A percentile compares a stretch with the other conserved stretches of the same genome.
phyloP scores from a whole-genome alignment of 2,113 vertebrate species.

The crab-eating macaque (Macaca fascicularis) region DNA sequence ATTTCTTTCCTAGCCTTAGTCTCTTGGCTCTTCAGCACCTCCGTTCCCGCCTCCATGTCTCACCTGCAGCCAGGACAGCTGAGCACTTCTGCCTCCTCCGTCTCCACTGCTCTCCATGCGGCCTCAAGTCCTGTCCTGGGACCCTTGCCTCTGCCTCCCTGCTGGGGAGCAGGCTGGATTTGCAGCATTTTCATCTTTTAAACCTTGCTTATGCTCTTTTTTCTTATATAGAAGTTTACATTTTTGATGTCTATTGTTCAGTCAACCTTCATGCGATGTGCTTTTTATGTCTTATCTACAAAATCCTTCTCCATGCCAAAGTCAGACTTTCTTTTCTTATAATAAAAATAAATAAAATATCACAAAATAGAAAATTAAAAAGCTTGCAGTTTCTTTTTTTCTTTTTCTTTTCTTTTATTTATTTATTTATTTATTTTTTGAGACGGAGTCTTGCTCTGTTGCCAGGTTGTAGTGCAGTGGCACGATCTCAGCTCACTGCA shows the following conservation, averaged over 20 bases:
- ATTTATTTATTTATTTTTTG: too few relatives aligned
- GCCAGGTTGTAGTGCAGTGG: too few relatives aligned
- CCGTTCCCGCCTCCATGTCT: rapidly evolving
- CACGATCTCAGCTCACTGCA: too few relatives aligned
- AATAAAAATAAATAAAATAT: background rate
- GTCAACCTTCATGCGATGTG: background rate
- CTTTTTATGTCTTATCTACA: background rate
- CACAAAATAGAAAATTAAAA: background rate
- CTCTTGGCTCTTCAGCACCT: background rate
- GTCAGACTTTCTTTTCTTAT: background rate
- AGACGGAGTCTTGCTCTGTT: too few relatives aligned
- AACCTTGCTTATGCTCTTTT: background rate
- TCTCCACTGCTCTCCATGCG: background rate
- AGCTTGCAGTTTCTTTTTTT: background rate
- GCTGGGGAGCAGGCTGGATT: background rate
- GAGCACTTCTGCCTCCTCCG: background rate
- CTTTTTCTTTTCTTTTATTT: too few relatives aligned
- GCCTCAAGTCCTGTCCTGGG: background rate
- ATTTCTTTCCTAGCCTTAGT: background rate
- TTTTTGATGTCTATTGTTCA: too few relatives aligned
- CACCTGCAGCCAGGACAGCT: background rate
- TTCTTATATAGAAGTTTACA: background rate
- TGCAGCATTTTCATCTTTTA: background rate
- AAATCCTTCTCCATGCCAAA: background rate
- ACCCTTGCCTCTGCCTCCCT: background rate